Conservation (phyloP, 2,888 invertebrate species). For the Callosobruchus maculatus region DNA sequence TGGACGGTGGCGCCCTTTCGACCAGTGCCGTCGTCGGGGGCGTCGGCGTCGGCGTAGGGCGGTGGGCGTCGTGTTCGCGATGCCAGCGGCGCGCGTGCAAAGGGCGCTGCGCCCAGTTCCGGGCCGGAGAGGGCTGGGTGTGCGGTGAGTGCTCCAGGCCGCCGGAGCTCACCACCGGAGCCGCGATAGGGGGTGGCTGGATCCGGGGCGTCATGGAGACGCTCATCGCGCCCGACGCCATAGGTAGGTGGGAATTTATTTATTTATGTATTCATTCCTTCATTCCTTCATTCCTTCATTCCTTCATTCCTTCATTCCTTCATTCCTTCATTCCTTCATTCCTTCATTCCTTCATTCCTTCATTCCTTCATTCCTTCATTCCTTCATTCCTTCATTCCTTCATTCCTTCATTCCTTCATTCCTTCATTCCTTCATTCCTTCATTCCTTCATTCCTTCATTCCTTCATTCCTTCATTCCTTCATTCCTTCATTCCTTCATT, state of each 20-base stretch:
- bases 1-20: neutral
- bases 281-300: no score
- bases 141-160: constrained; percentile 39
- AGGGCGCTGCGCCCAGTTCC: constrained; percentile 34
- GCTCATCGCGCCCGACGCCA: constrained; percentile 11
- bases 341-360: no score
- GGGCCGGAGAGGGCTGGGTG: constrained; percentile 34
- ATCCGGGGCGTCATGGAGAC: constrained; percentile 38
- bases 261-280: neutral
- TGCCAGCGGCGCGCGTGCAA: constrained; percentile 41
- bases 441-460: no score
- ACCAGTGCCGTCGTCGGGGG: constrained; percentile 8
- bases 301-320: no score
- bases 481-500: no score
- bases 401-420: no score
- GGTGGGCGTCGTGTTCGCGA: constrained; percentile 39
- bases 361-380: no score
- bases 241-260: neutral
- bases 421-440: no score
- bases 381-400: no score
- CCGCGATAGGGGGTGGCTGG: constrained; percentile 27
- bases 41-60: no score
- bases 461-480: no score
- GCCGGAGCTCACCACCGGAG: constrained; percentile 30
- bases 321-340: no score